Evolutionary conservation across 1,140 invertebrate genomes (phyloP).

Genomic region (Drosophila athabasca): DNA sequence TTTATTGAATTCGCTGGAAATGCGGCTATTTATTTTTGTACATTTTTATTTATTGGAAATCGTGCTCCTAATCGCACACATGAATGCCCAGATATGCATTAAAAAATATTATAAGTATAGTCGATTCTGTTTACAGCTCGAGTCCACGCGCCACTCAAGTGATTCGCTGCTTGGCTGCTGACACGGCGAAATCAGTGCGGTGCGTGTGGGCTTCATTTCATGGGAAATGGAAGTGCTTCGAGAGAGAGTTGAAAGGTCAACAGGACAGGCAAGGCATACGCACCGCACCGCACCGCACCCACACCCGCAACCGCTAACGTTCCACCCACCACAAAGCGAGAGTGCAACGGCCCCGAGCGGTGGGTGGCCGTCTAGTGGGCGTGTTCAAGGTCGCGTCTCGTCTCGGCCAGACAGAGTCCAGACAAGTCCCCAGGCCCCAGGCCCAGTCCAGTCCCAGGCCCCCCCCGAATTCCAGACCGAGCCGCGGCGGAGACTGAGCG

Average conservation of each 20-base stretch:
- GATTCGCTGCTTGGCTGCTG: constrained; percentile 17
- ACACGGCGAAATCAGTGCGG: too few species aligned
- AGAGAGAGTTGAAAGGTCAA: constrained; percentile 16
- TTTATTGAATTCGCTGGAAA: too few species aligned
- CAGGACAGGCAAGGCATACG: neutral
- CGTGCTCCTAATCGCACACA: too few species aligned
- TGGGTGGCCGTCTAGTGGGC: neutral
- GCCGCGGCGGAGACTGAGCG: constrained; percentile 7
- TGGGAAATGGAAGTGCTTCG: too few species aligned
- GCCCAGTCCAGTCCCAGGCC: neutral
- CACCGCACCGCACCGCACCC: too few species aligned
- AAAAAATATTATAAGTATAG: constrained; percentile 9
- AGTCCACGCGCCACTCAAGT: constrained; percentile 41
- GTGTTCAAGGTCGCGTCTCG: constrained; percentile 35
- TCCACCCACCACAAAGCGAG: neutral
- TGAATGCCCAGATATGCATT: neutral
- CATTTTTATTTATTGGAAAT: too few species aligned
- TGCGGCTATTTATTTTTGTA: too few species aligned
- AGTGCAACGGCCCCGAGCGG: constrained; percentile 31
- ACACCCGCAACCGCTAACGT: neutral
- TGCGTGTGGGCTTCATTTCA: too few species aligned
- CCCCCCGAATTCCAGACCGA: constrained; percentile 4
- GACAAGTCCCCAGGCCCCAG: constrained; percentile 20
- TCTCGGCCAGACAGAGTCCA: constrained; percentile 45
- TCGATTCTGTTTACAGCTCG: constrained; percentile 42